Base-by-base conservation (phyloP, 1,140 invertebrate species). In the Listronotus bonariensis region DNA sequence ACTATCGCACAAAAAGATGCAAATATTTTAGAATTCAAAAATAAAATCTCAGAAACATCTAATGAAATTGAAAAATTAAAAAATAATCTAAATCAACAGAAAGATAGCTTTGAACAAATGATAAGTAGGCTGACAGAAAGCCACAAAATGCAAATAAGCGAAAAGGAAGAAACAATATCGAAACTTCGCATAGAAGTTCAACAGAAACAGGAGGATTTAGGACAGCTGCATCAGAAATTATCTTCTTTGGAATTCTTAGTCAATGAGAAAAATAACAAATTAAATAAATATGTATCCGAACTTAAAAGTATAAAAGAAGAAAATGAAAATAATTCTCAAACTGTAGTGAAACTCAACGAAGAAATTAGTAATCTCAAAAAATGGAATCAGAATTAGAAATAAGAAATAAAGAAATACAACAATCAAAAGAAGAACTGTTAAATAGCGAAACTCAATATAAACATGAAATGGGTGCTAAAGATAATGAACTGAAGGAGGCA, bases 121-220 rank as follows among this genome's bases (percentile, higher is more conserved):
- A 67, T 46, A n/a, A 49, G 36, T 9, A 17, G 51, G n/a, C 26
- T 67, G 3, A 18, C 42, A 20, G 55, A 66, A 48, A 48, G 17
- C 14, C 53, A 57, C 17, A 61, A 51, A n/a, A 57, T 52, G 10
- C 31, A 70, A 55, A 45, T 73, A 9, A 56, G 48, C 51, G 56
- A 61, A 17, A 53, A 49, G 76, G 75, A 82, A 76, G 71, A 83
- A 79, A 73, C 82, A 48, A 73, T 88, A 45, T 76, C 78, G 62
- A 77, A 79, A 72, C 68, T 82, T 41, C 79, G 73, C 32, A 76
- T 72, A 56, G 80, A 83, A 65, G 77, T 80, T 7, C 77, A 81
- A 52, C 78, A 81, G 68, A 72, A 79, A 65, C 80, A 82, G 64
- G 64, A 73, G 59, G 62, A 71, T 45, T 41, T 71, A 6, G 12